Evolutionary conservation across 2,888 invertebrate genomes (phyloP).

Genomic region (Amaurobius ferox): DNA sequence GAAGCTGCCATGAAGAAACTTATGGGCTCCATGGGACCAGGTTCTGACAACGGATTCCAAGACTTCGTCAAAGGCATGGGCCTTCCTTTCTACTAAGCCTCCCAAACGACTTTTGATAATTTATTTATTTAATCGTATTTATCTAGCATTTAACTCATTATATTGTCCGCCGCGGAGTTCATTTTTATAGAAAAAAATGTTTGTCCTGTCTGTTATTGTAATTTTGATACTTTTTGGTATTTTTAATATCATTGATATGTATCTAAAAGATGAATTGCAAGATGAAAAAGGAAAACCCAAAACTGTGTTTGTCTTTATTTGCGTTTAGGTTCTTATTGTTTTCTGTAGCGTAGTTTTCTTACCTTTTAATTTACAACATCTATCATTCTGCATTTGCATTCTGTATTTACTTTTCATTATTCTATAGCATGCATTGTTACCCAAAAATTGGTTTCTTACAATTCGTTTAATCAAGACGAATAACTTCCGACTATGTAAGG

Average conservation of each 20-base stretch:
- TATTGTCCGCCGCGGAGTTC: not conserved
- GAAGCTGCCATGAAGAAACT: constrained; percentile 69
- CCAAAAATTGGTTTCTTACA: no score
- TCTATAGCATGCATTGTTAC: no score
- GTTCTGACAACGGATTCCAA: constrained; percentile 32
- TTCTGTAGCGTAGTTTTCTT: no score
- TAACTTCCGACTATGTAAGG: no score
- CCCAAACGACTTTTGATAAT: constrained; percentile 24
- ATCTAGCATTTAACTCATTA: not conserved
- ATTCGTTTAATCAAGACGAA: no score
- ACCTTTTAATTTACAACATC: no score
- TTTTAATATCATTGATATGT: constrained; percentile 69
- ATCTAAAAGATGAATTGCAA: constrained; percentile 65
- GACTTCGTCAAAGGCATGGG: constrained; percentile 65
- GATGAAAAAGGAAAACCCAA: constrained; percentile 64
- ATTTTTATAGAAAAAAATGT: constrained; percentile 34
- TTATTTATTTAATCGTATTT: constrained; percentile 50
- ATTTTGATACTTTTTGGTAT: constrained; percentile 64
- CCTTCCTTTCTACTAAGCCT: constrained; percentile 49
- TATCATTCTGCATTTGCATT: no score
- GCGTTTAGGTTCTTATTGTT: no score
- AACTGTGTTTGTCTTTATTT: not conserved
- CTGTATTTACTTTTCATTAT: no score
- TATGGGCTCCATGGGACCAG: constrained; percentile 67
- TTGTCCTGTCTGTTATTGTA: constrained; percentile 65